Conservation (phyloP, 2,888 invertebrate species). For the Drosophila dives region DNA sequence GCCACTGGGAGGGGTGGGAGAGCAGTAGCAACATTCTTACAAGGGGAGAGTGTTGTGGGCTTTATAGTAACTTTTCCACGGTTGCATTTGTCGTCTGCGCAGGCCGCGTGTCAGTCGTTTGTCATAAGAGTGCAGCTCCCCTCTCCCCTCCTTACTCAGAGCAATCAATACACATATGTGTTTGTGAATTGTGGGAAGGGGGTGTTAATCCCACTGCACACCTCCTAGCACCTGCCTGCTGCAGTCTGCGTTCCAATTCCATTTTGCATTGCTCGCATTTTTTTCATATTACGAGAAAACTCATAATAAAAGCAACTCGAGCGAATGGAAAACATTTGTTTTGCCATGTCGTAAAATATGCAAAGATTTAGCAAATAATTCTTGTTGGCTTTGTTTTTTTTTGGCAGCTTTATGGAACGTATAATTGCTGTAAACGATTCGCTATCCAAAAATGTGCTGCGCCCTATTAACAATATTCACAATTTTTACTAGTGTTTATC, state of each 20-base stretch:
- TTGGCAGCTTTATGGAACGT: constrained; percentile 74
- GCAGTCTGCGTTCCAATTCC: constrained; percentile 73
- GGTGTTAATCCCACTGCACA: constrained; percentile 1
- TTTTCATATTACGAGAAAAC: constrained; percentile 69
- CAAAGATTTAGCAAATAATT: constrained; percentile 60
- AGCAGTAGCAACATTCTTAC: not conserved
- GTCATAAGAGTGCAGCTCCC: constrained; percentile 50
- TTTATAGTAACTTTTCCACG: constrained; percentile 40
- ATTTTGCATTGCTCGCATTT: constrained; percentile 72
- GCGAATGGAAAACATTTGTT: constrained; percentile 76
- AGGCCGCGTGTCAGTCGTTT: constrained; percentile 79
- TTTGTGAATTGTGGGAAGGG: constrained; percentile 4
- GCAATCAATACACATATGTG: constrained; percentile 60
- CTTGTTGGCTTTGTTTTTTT: constrained; percentile 34
- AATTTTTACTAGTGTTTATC: constrained; percentile 71
- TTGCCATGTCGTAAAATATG: constrained; percentile 78
- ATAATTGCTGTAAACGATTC: constrained; percentile 70
- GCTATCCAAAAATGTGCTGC: constrained; percentile 64
- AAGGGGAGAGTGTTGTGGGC: constrained; percentile 1
- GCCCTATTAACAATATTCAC: constrained; percentile 70
- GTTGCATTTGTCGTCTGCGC: constrained; percentile 76
- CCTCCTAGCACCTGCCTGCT: constrained; percentile 47
- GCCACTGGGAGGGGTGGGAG: not conserved
- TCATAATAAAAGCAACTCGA: constrained; percentile 73
- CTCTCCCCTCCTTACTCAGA: constrained; percentile 21